Evolutionary conservation across 2,113 vertebrate species (phyloP), one percentile per base, ranked within the genome.

Genomic region (Eurypyga helias): DNA sequence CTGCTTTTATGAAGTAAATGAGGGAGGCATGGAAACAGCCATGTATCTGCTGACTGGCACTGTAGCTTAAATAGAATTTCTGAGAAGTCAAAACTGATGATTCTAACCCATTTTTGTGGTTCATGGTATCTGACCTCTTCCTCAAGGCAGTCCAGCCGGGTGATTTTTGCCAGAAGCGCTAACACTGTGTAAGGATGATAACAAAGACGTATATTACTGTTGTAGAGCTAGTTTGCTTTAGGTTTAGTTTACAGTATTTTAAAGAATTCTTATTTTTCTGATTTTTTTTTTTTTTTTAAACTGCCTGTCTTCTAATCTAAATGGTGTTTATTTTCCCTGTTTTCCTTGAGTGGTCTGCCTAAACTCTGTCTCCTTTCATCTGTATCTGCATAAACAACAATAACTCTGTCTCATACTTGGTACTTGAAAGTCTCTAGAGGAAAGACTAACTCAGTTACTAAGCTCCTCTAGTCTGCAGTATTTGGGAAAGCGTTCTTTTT

Each of bases 91-190:
- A 45, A 87, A 66, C 38, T 85, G 38, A 91, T 89, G 83, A 84
- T 89, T 89, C 77, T 90, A 65, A 79, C 55, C 57, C 65, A 60
- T 90, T 92, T 89, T 90, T 90, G 43, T 89, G 64, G 88, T 87
- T 95, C 25, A 33, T 72, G 61, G 41, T 89, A 49, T 87, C 67
- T 87, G 73, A 87, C 52, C 33, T 83, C 70, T 95, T 82, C 65
- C 49, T 91, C 1, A 2, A 67, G 69, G 34, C 80, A 43, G 43
- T 76, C n/a, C 29, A 46, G 54, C 45, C 69, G 61, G 8, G 31
- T 49, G 2, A 1, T 52, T 87, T 93, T 93, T 76, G 60, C 90
- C 51, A 67, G 69, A 91, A 91, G 61, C 2, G 2, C 48, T 75
- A 86, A 41, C 23, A 19, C 55, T 89, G 11, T 52, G 41, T 75